A percentile compares a stretch with the other conserved stretches of the same genome.
Conservation (phyloP, 2,113 vertebrate genomes). For the Ageneiosus marmoratus region DNA sequence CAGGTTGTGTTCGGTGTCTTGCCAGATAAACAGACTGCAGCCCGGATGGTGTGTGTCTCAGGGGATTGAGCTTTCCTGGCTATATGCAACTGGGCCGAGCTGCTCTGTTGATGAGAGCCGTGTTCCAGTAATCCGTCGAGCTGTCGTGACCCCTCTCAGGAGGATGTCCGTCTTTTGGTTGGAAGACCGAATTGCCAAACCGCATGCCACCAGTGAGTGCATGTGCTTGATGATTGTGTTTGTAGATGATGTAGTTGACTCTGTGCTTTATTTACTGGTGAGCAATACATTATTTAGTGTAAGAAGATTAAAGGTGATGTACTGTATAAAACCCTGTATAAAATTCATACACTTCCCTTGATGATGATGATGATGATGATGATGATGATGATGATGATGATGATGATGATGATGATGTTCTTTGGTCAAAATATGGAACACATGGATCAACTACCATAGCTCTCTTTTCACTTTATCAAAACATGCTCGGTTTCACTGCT, state of each 20-base stretch:
- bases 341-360: too few species aligned
- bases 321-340: too few species aligned
- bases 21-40: conserved; percentile 28
- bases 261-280: background rate
- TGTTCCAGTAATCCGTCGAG: conserved; percentile 17
- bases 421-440: too few species aligned
- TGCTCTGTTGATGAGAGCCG: background rate
- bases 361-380: too few species aligned
- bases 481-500: too few species aligned
- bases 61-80: background rate
- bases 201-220: background rate
- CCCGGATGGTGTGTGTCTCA: conserved; percentile 23
- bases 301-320: too few species aligned
- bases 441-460: too few species aligned
- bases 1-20: conserved; percentile 10
- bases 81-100: background rate
- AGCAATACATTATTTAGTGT: too few species aligned
- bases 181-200: background rate
- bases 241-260: background rate
- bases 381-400: too few species aligned
- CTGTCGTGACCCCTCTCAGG: background rate
- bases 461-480: too few species aligned
- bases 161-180: background rate
- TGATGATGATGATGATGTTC: too few species aligned
- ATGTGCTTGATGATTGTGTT: too few species aligned